Percentiles rank a stretch among this genome's conserved stretches.
Evolutionary conservation across 37 sponge, comb jelly and placozoan genomes (phyloP).

Genomic region (Petrosia ficiformis): DNA sequence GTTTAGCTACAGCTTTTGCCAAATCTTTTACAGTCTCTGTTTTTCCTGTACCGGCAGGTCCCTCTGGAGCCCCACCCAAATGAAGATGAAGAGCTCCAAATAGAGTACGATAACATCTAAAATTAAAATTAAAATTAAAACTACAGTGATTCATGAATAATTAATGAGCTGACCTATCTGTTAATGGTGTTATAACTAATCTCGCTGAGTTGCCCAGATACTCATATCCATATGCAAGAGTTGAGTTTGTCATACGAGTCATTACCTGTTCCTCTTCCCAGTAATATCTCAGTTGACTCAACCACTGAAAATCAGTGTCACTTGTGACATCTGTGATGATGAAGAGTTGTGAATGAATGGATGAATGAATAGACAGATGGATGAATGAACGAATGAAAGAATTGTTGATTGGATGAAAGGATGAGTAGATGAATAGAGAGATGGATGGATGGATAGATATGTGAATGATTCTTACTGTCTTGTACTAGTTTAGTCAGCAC

Average conservation of each 20-base stretch:
- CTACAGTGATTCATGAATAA: too few relatives aligned
- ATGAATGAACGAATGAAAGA: too few relatives aligned
- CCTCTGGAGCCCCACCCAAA: slow-evolving; percentile 99
- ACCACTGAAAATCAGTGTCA: slow-evolving; percentile 97
- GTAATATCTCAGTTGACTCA: slow-evolving; percentile 98
- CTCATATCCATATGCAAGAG: slow-evolving; percentile 96
- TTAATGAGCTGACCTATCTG: slow-evolving; percentile 75
- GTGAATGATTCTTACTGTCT: slow-evolving; percentile 68
- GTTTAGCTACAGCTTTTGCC: slow-evolving; percentile 99
- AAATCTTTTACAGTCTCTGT: slow-evolving; percentile 99
- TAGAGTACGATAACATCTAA: slow-evolving; percentile 91
- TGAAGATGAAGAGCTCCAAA: slow-evolving; percentile 99
- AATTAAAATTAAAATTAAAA: neutral
- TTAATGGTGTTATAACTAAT: slow-evolving; percentile 98
- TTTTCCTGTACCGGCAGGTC: slow-evolving; percentile 99
- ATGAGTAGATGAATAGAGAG: too few relatives aligned
- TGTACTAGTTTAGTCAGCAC: slow-evolving; percentile 89
- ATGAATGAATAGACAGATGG: too few relatives aligned
- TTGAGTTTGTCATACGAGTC: slow-evolving; percentile 98
- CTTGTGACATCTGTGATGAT: slow-evolving; percentile 68
- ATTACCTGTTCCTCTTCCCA: slow-evolving; percentile 96
- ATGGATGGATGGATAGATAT: too few relatives aligned
- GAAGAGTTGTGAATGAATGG: too few relatives aligned
- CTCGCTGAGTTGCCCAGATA: slow-evolving; percentile 97
- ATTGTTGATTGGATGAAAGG: too few relatives aligned